Evolutionary conservation across 2,113 vertebrate species (phyloP).

Genomic region (Xenopus tropicalis): DNA sequence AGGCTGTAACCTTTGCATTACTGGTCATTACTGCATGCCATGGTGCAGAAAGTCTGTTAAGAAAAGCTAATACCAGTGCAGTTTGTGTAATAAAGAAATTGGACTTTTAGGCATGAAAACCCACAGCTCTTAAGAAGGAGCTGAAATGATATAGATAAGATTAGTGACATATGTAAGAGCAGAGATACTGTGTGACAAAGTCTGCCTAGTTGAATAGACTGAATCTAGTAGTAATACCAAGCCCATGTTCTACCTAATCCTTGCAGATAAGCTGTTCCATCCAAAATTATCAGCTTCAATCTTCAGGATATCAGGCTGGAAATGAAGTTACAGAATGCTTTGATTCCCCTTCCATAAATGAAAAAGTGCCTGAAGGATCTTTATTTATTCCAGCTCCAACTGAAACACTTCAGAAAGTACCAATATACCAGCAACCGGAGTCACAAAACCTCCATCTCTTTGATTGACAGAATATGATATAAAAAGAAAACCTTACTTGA

Average conservation of each 20-base stretch:
- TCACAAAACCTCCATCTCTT: conserved; percentile 71
- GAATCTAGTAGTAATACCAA: conserved; percentile 79
- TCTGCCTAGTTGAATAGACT: conserved; percentile 73
- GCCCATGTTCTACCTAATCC: conserved; percentile 80
- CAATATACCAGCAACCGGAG: conserved; percentile 81
- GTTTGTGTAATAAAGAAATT: conserved; percentile 70
- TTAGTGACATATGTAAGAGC: conserved; percentile 83
- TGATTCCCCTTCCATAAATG: conserved; percentile 85
- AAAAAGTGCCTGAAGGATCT: conserved; percentile 84
- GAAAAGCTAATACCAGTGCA: conserved; percentile 65
- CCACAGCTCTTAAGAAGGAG: conserved; percentile 71
- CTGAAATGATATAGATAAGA: conserved; percentile 84
- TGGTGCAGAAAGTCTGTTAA: conserved; percentile 65
- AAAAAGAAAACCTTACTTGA: conserved; percentile 80
- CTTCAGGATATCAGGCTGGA: conserved; percentile 82
- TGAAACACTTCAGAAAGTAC: conserved; percentile 81
- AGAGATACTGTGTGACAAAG: conserved; percentile 77
- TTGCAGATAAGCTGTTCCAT: conserved; percentile 80
- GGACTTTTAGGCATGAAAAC: conserved; percentile 68
- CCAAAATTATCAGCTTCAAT: conserved; percentile 83
- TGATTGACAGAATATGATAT: conserved; percentile 82
- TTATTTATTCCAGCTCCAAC: conserved; percentile 78
- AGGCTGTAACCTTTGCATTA: conserved; percentile 59
- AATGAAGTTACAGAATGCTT: conserved; percentile 84
- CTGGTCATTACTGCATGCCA: conserved; percentile 64